Percentiles rank a stretch among this genome's conserved stretches.
Conservation (phyloP, 2,797 vertebrate genomes). For the Podargus strigoides region DNA sequence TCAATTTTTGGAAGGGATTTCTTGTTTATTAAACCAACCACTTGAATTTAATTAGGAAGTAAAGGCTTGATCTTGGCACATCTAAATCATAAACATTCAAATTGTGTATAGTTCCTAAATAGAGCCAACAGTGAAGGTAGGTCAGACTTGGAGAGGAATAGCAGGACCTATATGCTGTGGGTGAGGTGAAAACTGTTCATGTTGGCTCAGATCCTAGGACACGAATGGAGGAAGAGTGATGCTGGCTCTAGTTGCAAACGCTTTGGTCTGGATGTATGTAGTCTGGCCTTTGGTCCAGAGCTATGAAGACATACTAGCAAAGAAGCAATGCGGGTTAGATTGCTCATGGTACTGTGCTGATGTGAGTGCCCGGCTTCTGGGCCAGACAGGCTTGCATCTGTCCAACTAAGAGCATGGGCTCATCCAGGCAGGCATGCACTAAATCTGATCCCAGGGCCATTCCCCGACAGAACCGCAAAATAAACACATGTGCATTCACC, state of each 20-base stretch:
- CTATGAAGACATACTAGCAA: neutral
- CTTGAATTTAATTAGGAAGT: constrained; percentile 26
- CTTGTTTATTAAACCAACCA: constrained; percentile 20
- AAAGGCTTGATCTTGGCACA: constrained; percentile 20
- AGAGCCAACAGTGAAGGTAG: neutral
- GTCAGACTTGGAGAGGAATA: neutral
- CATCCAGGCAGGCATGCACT: neutral
- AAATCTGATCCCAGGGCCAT: neutral
- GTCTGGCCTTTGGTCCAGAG: neutral
- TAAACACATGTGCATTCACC: neutral
- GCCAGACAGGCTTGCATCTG: neutral
- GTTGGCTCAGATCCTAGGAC: neutral
- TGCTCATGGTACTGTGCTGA: neutral
- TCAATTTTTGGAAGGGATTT: constrained; percentile 22
- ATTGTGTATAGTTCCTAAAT: neutral
- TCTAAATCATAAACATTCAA: constrained; percentile 19
- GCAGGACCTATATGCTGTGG: neutral
- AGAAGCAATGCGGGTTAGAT: accelerated
- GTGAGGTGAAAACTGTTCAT: neutral
- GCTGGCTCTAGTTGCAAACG: neutral
- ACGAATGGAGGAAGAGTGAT: neutral
- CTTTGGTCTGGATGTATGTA: accelerated
- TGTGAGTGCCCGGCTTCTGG: neutral
- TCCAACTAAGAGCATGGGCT: constrained; percentile 12
- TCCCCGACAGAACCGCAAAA: neutral